Evolutionary conservation across 2,888 invertebrate species (phyloP).

Genomic region (Chalcis sispes): DNA sequence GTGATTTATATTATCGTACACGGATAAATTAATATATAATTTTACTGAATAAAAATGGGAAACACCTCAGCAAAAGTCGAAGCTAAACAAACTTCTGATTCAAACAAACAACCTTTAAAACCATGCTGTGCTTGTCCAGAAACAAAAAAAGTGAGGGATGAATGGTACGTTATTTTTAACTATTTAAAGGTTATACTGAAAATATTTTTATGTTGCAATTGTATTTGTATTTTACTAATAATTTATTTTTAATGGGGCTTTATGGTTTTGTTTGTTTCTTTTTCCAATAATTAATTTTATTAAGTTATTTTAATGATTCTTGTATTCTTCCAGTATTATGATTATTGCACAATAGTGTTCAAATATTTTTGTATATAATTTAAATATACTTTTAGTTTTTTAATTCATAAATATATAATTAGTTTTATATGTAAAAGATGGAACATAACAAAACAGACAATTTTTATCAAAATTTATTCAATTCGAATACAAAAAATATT

Average conservation of each 20-base stretch:
- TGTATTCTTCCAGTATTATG: neutral
- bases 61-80: constrained; percentile 78
- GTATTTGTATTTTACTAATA: neutral
- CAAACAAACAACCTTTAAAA: constrained; percentile 88
- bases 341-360: constrained; percentile 39
- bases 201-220: constrained; percentile 10
- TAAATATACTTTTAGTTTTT: neutral
- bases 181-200: constrained; percentile 54
- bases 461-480: neutral
- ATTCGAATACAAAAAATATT: neutral
- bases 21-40: too few species aligned
- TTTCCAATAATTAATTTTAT: neutral
- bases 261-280: neutral
- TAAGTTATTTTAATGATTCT: neutral
- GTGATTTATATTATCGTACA: too few species aligned
- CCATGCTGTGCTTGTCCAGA: constrained; percentile 99
- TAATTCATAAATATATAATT: neutral
- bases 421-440: neutral
- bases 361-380: constrained; percentile 1
- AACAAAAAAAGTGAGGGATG: constrained; percentile 92
- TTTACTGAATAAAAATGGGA: constrained; percentile 77
- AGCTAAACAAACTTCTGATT: constrained; percentile 69
- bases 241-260: constrained; percentile 1
- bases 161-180: constrained; percentile 82
- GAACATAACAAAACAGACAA: neutral